Conservation (phyloP, 1,140 invertebrate genomes). For the Tetraneura akinire region DNA sequence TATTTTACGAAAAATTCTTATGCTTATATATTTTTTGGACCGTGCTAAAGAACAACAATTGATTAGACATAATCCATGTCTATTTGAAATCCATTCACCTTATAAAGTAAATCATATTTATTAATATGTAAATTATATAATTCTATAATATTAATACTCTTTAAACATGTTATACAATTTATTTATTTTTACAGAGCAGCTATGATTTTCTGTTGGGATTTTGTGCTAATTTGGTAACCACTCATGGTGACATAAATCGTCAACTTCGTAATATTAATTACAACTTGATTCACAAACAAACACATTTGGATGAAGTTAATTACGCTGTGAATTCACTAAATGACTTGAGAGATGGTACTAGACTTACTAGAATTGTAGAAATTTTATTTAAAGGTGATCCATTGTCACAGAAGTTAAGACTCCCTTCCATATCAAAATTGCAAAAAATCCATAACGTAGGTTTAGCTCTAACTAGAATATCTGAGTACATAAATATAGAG, state of each 20-base stretch:
- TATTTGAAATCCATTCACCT: constrained; percentile 79
- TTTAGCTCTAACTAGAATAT: constrained; percentile 64
- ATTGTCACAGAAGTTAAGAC: constrained; percentile 69
- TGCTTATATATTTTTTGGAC: constrained; percentile 83
- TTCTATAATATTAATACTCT: not conserved
- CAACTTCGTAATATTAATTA: constrained; percentile 77
- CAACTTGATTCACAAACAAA: constrained; percentile 75
- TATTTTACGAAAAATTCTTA: constrained; percentile 80
- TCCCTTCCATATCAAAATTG: constrained; percentile 79
- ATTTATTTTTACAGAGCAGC: constrained; percentile 65
- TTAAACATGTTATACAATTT: no score
- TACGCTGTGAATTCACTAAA: constrained; percentile 76
- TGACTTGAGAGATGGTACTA: constrained; percentile 77
- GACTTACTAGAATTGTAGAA: constrained; percentile 78
- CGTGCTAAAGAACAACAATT: constrained; percentile 77
- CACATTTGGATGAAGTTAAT: constrained; percentile 83
- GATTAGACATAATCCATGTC: constrained; percentile 84
- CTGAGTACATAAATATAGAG: constrained; percentile 60
- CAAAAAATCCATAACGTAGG: constrained; percentile 89
- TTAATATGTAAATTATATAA: not conserved
- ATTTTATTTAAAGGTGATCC: constrained; percentile 72
- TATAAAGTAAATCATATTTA: constrained; percentile 66
- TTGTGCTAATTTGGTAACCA: constrained; percentile 78
- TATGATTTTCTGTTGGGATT: constrained; percentile 76
- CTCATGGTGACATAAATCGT: constrained; percentile 83